Conservation (phyloP, 2,888 invertebrate species). For the Allygus modestus region DNA sequence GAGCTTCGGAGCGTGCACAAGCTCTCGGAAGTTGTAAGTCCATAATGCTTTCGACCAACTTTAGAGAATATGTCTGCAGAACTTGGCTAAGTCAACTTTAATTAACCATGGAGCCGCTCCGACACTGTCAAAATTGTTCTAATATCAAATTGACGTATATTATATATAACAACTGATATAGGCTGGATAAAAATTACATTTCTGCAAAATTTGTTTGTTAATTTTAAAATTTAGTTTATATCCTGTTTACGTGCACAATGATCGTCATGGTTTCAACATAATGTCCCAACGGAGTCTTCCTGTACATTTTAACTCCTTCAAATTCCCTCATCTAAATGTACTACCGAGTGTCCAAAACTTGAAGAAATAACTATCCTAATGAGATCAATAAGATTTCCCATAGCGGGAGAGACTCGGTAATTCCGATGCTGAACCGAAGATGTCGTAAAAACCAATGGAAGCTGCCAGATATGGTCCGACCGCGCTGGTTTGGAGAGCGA, state of each 20-base stretch:
- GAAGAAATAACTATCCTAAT: background rate
- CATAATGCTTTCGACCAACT: slow-evolving; percentile 24
- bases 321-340: too few species aligned
- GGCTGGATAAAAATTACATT: too few species aligned
- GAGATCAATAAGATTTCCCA: background rate
- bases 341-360: background rate
- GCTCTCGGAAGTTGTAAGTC: slow-evolving; percentile 19
- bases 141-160: background rate
- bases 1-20: background rate
- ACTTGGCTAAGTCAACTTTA: slow-evolving; percentile 14
- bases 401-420: slow-evolving; percentile 5
- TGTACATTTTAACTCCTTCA: too few species aligned
- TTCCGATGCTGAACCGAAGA: slow-evolving; percentile 11
- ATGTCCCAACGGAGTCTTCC: too few species aligned
- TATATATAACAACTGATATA: too few species aligned
- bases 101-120: slow-evolving; percentile 12
- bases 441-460: slow-evolving; percentile 21
- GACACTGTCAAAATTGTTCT: background rate
- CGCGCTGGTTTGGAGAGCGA: background rate
- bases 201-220: too few species aligned
- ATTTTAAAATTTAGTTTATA: too few species aligned
- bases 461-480: background rate
- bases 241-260: too few species aligned
- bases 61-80: slow-evolving; percentile 22
- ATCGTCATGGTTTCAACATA: too few species aligned